Percentiles rank a stretch among this genome's conserved stretches.
These are phyloP conservation scores for Pomacea maculata DNA, from an alignment of 1,140 invertebrate species.

Conservation along the genomic window DNA sequence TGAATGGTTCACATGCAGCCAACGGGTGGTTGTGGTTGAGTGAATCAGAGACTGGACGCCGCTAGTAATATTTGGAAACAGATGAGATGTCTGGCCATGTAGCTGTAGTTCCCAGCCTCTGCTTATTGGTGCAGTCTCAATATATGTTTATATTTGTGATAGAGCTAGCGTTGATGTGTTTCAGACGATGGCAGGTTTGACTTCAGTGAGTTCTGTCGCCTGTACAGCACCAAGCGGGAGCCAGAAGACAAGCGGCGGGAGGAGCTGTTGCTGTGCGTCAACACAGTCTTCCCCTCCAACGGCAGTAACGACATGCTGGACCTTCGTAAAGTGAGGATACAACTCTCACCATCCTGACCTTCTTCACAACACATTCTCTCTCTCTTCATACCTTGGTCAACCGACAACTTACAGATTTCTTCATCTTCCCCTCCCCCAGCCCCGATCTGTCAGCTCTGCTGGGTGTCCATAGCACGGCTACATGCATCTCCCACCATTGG, in stretches of 20 bases:
- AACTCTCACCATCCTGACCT: no score
- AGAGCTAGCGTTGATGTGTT: not conserved
- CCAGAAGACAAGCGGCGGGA: constrained; percentile 10
- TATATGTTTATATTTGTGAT: not conserved
- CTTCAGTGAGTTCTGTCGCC: constrained; percentile 17
- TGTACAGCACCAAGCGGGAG: constrained; percentile 17
- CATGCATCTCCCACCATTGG: no score
- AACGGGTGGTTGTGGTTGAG: not conserved
- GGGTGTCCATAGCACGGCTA: no score
- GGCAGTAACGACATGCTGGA: not conserved
- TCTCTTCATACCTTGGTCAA: no score
- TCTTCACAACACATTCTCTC: no score
- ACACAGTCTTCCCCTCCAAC: constrained; percentile 2
- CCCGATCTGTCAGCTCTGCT: no score
- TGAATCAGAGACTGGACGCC: not conserved
- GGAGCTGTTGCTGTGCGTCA: constrained; percentile 14
- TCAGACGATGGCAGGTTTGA: constrained; percentile 13
- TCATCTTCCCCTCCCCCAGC: no score
- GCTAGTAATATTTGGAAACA: not conserved
- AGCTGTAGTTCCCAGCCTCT: not conserved
- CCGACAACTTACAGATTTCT: no score
- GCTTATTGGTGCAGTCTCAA: not conserved
- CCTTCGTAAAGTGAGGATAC: no score
- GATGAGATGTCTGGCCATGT: not conserved
- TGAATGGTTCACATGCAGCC: not conserved